Base-by-base conservation (phyloP, 1,140 invertebrate species). In the Drosophila eugracilis region DNA sequence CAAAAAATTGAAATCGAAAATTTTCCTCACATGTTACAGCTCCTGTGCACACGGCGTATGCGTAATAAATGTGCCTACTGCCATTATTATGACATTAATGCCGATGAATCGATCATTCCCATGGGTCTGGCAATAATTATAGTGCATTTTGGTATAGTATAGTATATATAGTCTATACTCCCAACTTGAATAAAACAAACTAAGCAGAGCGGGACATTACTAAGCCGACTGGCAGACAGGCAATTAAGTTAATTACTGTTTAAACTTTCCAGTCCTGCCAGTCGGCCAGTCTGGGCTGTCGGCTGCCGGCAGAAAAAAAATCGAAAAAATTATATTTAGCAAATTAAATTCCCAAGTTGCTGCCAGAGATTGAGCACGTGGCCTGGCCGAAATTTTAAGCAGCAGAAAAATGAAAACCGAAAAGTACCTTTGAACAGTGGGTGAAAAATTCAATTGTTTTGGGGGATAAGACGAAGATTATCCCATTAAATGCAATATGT, bases 21-120 rank as follows among this genome's bases (percentile, higher is more conserved):
- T 76, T 50, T 54, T 36, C 37, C 36, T 45, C 42, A 12, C 48
- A 70, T 65, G 32, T 70, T 78, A 49, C 30, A 52, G 42, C 36
- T n/a, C n/a, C 48, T 52, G 81, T 67, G 74, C 74, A 88, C 81
- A 77, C 74, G 57, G 74, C 83, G 81, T 88, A 88, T 88, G 71
- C 78, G 83, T 76, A 83, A 86, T 86, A 81, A 74, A 80, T 77
- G 69, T 57, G 62, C 50, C 58, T 70, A 30, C 59, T 59, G 62
- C 48, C 59, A 86, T 85, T 80, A 86, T 86, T 86, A 70, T 67
- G 70, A 53, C 78, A 83, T 88, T 88, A 88, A 71, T 75, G 78
- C 44, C 58, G 10, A 53, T 36, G 37, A 75, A 83, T 88, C 75
- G 78, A 88, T 86, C 83, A 86, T 54, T 44, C 24, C 26, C 9